Conservation (phyloP, 2,888 invertebrate genomes). For the Rhagonycha fulva region DNA sequence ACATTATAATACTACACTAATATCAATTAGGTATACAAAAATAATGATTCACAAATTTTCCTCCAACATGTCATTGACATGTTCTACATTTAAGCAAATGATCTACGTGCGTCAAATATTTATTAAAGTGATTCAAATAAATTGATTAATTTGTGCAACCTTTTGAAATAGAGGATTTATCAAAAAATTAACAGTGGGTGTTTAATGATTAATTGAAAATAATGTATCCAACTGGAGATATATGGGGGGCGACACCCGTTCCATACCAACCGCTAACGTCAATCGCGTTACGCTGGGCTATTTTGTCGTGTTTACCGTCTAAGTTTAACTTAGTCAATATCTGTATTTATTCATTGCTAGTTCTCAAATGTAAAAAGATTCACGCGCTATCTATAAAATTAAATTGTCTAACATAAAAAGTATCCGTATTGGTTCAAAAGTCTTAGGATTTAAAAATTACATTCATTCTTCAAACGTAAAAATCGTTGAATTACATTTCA, state of each 20-base stretch:
- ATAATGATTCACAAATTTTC: neutral
- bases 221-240: slow-evolving; percentile 7
- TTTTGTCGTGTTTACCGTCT: slow-evolving; percentile 34
- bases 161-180: neutral
- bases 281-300: slow-evolving; percentile 35
- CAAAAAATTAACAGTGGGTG: slow-evolving; percentile 2
- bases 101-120: neutral
- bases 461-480: neutral
- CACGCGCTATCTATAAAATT: neutral
- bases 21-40: neutral
- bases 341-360: slow-evolving; percentile 27
- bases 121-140: neutral
- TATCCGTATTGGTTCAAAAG: neutral
- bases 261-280: slow-evolving; percentile 31
- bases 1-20: neutral
- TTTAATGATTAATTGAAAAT: slow-evolving; percentile 18
- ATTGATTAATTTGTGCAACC: neutral
- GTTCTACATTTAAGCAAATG: neutral
- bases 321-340: slow-evolving; percentile 35
- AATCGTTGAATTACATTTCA: neutral
- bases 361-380: slow-evolving; percentile 17
- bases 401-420: neutral
- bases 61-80: neutral
- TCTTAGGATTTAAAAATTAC: neutral
- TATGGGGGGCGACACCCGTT: slow-evolving; percentile 22